Conservation (phyloP, 2,888 invertebrate genomes). For the Andrena camellia region DNA sequence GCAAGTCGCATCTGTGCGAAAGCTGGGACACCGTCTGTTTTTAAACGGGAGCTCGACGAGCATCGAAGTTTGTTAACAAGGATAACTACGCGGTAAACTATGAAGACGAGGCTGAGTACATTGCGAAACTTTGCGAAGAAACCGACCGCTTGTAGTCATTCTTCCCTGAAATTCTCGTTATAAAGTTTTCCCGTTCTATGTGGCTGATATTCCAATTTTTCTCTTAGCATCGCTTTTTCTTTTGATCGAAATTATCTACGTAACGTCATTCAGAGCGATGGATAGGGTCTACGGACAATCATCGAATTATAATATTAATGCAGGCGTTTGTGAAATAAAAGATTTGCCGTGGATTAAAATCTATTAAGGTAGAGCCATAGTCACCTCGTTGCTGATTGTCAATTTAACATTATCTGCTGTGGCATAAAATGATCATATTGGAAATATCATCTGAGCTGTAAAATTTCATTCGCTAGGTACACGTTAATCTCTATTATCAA, state of each 20-base stretch:
- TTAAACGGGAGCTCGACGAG: slow-evolving; percentile 33
- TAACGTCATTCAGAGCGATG: slow-evolving; percentile 7
- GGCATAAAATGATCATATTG: not conserved
- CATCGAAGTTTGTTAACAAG: slow-evolving; percentile 67
- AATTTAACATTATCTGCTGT: not conserved
- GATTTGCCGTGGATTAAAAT: not conserved
- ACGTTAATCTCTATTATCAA: not conserved
- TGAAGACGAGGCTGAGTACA: slow-evolving; percentile 57
- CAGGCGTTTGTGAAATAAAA: not conserved
- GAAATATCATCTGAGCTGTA: not conserved
- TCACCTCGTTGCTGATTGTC: not conserved
- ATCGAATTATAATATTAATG: not conserved
- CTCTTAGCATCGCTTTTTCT: not conserved
- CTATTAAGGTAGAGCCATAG: too few relatives aligned
- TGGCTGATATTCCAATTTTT: slow-evolving; percentile 61
- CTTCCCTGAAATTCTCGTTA: slow-evolving; percentile 70
- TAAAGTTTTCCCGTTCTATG: slow-evolving; percentile 56
- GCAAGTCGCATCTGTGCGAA: not conserved
- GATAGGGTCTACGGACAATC: not conserved
- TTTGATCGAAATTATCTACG: slow-evolving; percentile 11
- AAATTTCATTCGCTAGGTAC: not conserved
- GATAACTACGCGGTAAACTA: slow-evolving; percentile 60
- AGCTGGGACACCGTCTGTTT: slow-evolving; percentile 8
- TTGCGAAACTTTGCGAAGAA: slow-evolving; percentile 59
- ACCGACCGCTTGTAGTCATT: slow-evolving; percentile 60